Percentiles rank a stretch among this genome's conserved stretches.
These are phyloP conservation scores for Atta texana DNA, from an alignment of 1,140 invertebrate species.

Conservation along the genomic window DNA sequence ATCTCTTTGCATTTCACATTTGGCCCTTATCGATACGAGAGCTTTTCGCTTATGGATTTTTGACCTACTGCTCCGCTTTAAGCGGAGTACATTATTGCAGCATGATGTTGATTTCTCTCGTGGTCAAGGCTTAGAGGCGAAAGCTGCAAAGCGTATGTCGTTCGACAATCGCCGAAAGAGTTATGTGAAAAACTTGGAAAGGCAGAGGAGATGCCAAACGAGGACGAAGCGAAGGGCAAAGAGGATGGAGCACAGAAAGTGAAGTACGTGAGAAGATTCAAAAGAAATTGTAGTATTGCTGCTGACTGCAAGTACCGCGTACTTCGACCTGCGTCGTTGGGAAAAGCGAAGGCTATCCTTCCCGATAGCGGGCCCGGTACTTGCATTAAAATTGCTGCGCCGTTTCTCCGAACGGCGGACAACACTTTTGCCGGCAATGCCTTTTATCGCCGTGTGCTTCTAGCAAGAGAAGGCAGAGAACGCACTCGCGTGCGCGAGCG, in stretches of 20 bases:
- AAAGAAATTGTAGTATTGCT: conserved; percentile 37
- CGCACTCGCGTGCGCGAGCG: neutral
- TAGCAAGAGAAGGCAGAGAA: conserved; percentile 38
- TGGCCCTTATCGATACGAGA: neutral
- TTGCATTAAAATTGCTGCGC: conserved; percentile 52
- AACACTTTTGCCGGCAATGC: conserved; percentile 71
- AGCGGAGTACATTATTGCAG: neutral
- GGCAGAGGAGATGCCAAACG: neutral
- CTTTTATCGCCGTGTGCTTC: conserved; percentile 69
- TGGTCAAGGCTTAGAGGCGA: conserved; percentile 16
- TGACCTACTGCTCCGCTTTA: conserved; percentile 22
- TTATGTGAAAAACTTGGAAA: conserved; percentile 12
- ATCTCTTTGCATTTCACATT: neutral
- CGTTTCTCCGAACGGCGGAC: conserved; percentile 53
- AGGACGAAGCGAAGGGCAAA: neutral
- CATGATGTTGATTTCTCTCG: neutral
- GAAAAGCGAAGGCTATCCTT: conserved; percentile 10
- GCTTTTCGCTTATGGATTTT: conserved; percentile 10
- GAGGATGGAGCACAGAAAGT: conserved; percentile 6
- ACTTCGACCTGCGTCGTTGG: neutral
- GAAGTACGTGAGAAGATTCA: conserved; percentile 64
- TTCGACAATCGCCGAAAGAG: conserved; percentile 28
- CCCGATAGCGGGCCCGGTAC: neutral
- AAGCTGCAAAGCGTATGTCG: neutral
- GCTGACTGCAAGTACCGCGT: conserved; percentile 28